Evolutionary conservation across 35 echinoderm and acorn worm genomes (phyloP).

Genomic region (Apostichopus japonicus): DNA sequence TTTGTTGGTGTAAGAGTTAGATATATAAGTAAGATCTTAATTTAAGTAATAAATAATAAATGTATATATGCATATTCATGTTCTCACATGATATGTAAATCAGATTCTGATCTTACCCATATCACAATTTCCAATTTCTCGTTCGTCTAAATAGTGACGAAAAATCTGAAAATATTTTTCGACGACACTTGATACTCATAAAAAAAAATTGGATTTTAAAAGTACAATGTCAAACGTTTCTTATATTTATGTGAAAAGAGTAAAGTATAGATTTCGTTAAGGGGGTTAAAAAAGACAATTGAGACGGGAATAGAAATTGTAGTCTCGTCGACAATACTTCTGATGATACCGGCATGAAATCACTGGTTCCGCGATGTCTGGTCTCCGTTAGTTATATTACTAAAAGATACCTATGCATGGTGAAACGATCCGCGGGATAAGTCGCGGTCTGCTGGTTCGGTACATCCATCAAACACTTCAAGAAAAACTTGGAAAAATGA

Average conservation of each 20-base stretch:
- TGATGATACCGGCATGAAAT: slow-evolving; percentile 12
- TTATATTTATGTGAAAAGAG: slow-evolving; percentile 2
- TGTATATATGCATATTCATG: no score
- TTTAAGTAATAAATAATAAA: no score
- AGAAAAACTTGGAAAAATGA: slow-evolving; percentile 6
- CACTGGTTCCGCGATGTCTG: slow-evolving; percentile 7
- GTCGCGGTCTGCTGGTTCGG: slow-evolving; percentile 9
- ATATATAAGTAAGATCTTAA: no score
- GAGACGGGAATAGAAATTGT: neutral
- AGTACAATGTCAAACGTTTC: neutral
- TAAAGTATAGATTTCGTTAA: neutral
- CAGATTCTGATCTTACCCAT: no score
- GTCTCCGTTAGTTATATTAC: neutral
- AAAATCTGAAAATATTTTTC: no score
- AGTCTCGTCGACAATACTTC: neutral
- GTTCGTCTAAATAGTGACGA: no score
- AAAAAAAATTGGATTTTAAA: neutral
- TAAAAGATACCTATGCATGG: neutral
- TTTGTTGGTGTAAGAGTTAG: no score
- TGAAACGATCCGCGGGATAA: slow-evolving; percentile 23
- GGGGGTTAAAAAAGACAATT: neutral
- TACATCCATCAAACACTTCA: slow-evolving; percentile 33
- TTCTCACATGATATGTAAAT: no score
- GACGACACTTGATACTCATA: no score
- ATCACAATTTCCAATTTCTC: no score